Base-by-base conservation (phyloP, 92 coral and sea anemone genomes). In the Plumapathes pennacea region DNA sequence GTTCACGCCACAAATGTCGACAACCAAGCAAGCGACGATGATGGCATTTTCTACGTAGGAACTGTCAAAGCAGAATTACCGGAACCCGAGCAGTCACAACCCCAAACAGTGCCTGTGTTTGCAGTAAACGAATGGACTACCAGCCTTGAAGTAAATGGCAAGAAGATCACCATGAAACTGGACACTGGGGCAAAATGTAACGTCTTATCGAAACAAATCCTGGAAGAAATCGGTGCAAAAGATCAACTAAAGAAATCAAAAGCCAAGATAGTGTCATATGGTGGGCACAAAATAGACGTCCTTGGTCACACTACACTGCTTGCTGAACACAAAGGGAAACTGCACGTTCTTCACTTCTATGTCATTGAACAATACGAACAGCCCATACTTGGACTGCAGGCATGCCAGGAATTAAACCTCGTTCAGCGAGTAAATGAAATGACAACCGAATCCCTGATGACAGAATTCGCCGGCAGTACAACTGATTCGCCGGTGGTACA, bases 111-210 rank as follows among this genome's bases (percentile, higher is more conserved):
- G n/a, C n/a, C n/a, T n/a, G n/a, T n/a, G n/a, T n/a, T n/a, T n/a
- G n/a, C n/a, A n/a, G n/a, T n/a, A n/a, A n/a, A 59, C 8, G 54
- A 59, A 59, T 59, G 66, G 55, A 59, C 38, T 59, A 32, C 66
- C 5, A 59, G 23, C 23, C 66, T 59, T 0, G 13, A 59, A 26
- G 15, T 22, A 26, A 38, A 38, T 9, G 50, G 45, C 44, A 51
- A 28, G 17, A 65, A 23, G 32, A 50, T 51, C 4, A 40, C 18
- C 3, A 50, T 66, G 24, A 53, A 66, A 33, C 38, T 52, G 1
- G 63, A 66, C 44, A 53, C 74, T 21, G 73, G 74, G 39, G 54
- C 64, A 50, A 66, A 66, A 20, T 66, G 74, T 50, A 66, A 51
- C 44, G 63, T 56, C 0, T 38, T 56, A 8, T 36, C 63, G 4